Evolutionary conservation across 2,888 invertebrate genomes (phyloP).

Genomic region (Drosophila colorata): DNA sequence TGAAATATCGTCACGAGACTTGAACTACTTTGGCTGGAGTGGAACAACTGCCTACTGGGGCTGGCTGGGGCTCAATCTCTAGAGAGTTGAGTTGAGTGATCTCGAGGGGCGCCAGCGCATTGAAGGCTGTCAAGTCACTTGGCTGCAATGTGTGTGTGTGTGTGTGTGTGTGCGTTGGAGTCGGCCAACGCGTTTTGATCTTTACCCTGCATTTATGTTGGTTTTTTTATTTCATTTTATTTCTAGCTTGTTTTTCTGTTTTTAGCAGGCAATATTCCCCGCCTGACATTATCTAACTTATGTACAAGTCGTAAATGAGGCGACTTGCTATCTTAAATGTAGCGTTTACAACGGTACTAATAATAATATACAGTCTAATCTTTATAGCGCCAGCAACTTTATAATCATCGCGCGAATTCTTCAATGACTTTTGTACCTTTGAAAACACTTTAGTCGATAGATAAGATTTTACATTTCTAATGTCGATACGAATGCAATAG

Average conservation of each 20-base stretch:
- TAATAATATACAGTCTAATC: conserved; percentile 63
- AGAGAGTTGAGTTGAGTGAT: conserved; percentile 47
- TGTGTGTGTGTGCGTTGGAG: conserved; percentile 7
- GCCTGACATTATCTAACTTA: conserved; percentile 44
- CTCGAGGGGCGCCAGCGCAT: conserved; percentile 30
- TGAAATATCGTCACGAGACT: conserved; percentile 59
- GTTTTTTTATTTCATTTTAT: conserved; percentile 20
- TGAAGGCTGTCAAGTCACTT: conserved; percentile 54
- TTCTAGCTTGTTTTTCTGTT: conserved; percentile 4
- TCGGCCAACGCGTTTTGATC: conserved; percentile 55
- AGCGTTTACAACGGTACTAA: conserved; percentile 69
- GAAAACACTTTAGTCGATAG: conserved; percentile 10
- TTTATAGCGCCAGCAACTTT: conserved; percentile 61
- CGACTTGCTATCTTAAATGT: conserved; percentile 68
- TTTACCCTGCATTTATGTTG: conserved; percentile 49
- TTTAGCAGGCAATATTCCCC: conserved; percentile 28
- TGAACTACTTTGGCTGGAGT: conserved; percentile 45
- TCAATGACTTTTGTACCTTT: conserved; percentile 56
- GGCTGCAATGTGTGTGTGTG: neutral
- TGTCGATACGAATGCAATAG: conserved; percentile 1
- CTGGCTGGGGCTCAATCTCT: conserved; percentile 26
- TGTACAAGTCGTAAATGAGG: conserved; percentile 41
- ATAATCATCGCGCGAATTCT: conserved; percentile 37
- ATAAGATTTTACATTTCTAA: conserved; percentile 60
- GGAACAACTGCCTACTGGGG: conserved; percentile 18